Percentiles rank a stretch among this genome's conserved stretches.
Conservation (phyloP, 2,888 invertebrate species). For the Blastobasis adustella region DNA sequence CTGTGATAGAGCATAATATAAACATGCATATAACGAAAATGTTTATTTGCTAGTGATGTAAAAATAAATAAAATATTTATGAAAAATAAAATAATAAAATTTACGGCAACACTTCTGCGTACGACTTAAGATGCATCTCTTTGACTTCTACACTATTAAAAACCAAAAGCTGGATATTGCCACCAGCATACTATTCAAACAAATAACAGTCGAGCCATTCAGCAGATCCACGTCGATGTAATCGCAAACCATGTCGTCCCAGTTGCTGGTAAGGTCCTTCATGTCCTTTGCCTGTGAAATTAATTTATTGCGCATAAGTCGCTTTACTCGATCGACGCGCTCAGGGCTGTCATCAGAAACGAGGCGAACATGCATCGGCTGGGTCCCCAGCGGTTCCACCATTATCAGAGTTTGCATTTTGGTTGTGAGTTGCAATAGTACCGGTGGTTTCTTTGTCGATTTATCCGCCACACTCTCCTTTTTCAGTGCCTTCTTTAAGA, state of each 20-base stretch:
- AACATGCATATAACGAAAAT: too few relatives aligned
- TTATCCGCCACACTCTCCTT: conserved; percentile 34
- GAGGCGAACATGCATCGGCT: conserved; percentile 25
- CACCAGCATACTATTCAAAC: too few relatives aligned
- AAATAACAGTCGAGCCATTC: conserved; percentile 3
- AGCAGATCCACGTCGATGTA: conserved; percentile 49
- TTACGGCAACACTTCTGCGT: too few relatives aligned
- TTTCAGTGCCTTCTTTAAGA: conserved; percentile 47
- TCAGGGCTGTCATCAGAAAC: conserved; percentile 37
- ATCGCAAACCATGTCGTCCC: conserved; percentile 59
- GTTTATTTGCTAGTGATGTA: too few relatives aligned
- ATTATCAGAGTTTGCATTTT: conserved; percentile 45
- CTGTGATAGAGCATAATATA: too few relatives aligned
- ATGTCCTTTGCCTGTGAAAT: conserved; percentile 41
- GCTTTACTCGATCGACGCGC: conserved; percentile 38
- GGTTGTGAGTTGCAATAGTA: conserved; percentile 47
- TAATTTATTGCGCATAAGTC: conserved; percentile 50
- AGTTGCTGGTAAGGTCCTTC: conserved; percentile 53
- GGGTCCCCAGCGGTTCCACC: conserved; percentile 37
- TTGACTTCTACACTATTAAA: too few relatives aligned
- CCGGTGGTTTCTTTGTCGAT: conserved; percentile 45
- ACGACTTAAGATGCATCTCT: too few relatives aligned
- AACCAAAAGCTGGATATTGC: too few relatives aligned
- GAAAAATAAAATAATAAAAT: too few relatives aligned
- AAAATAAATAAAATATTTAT: too few relatives aligned